Percentiles rank a stretch among this genome's conserved stretches.
Evolutionary conservation across 2,888 invertebrate species (phyloP).

Genomic region (Stegana nigrithorax): DNA sequence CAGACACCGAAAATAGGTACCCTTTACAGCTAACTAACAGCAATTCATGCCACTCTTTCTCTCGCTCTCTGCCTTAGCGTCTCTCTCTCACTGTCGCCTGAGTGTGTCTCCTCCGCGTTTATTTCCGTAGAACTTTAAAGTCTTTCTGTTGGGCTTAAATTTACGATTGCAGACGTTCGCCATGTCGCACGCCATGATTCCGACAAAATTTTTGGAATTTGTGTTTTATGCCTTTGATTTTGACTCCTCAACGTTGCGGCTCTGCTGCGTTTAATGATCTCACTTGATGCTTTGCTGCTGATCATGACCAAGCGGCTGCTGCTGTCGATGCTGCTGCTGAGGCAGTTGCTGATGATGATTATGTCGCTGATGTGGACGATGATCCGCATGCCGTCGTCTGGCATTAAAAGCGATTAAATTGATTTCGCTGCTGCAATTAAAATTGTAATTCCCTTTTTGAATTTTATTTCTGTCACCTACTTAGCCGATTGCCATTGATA

Average conservation of each 20-base stretch:
- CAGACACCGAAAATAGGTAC: slow-evolving; percentile 36
- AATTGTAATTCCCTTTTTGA: slow-evolving; percentile 43
- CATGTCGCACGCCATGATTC: neutral
- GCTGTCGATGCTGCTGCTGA: slow-evolving; percentile 12
- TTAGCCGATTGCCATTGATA: neutral
- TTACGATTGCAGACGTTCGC: slow-evolving; percentile 4
- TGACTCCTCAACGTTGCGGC: neutral
- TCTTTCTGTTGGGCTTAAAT: slow-evolving; percentile 6
- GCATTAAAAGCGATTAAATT: slow-evolving; percentile 60
- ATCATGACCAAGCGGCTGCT: slow-evolving; percentile 29
- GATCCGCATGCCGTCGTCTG: slow-evolving; percentile 35
- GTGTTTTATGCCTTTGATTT: neutral
- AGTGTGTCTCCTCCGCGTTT: slow-evolving; percentile 19
- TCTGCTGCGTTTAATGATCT: slow-evolving; percentile 5
- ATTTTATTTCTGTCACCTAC: slow-evolving; percentile 42
- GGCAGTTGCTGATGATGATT: too few relatives aligned
- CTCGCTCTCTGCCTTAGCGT: slow-evolving; percentile 4
- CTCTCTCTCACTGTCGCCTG: neutral
- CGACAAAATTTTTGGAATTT: slow-evolving; percentile 8
- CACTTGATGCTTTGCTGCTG: slow-evolving; percentile 11
- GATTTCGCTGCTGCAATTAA: slow-evolving; percentile 55
- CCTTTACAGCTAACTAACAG: slow-evolving; percentile 51
- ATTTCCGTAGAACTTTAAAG: slow-evolving; percentile 41
- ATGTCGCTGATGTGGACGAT: too few relatives aligned
- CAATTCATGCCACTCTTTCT: too few relatives aligned